phyloP scores from a whole-genome alignment of 2,797 vertebrate species.

The Neomorphus geoffroyi region DNA sequence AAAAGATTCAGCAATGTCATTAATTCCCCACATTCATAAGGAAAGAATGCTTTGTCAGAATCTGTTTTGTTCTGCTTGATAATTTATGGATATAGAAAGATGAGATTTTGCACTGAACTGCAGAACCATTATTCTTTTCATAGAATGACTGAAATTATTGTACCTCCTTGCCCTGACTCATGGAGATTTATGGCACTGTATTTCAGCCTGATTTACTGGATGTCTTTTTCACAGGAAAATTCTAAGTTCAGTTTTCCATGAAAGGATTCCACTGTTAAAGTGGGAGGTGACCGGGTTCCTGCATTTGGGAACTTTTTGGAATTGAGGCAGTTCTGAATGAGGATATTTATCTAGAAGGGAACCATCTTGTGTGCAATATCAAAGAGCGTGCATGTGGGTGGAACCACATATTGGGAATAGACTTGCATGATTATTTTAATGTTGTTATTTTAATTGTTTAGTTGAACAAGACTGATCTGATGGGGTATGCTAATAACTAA shows the following conservation, averaged over 20 bases:
- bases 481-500: constrained; percentile 6
- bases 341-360: background rate
- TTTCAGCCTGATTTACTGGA: constrained; percentile 17
- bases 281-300: background rate
- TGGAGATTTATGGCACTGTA: background rate
- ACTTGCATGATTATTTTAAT: constrained; percentile 19
- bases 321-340: background rate
- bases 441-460: constrained; percentile 51
- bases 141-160: background rate
- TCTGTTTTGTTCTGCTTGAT: constrained; percentile 34
- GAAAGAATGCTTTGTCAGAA: constrained; percentile 37
- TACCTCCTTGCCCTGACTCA: background rate
- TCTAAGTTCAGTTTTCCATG: constrained; percentile 10
- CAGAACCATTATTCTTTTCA: background rate
- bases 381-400: background rate
- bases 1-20: background rate
- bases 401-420: constrained; percentile 8
- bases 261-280: background rate
- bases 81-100: constrained; percentile 27
- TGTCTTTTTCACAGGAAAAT: background rate
- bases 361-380: background rate
- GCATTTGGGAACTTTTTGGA: background rate
- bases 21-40: background rate
- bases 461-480: constrained; percentile 29
- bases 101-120: constrained; percentile 1